Base-by-base conservation (phyloP, 2,113 vertebrate genomes). In the Calypte anna region DNA sequence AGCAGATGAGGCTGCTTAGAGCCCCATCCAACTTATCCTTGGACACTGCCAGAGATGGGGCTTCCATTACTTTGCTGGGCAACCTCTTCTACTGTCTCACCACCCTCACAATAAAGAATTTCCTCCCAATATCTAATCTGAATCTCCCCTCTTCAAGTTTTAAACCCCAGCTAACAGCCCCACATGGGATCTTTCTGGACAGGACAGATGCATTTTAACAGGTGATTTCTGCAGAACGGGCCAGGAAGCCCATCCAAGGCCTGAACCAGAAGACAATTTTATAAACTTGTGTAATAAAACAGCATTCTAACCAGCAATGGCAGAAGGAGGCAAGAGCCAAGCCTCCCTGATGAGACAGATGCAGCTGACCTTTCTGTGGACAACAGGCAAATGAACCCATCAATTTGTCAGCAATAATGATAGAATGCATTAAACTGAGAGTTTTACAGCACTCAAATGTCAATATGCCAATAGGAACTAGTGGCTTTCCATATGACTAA, bases 341-440 rank as follows among this genome's bases (percentile, higher is more conserved):
- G 66, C 1, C 30, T 17, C 40, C 57, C 51, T 0, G 0, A 61
- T 0, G 0, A 53, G 53, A 43, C 51, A 89, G 40, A 21, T 0
- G 1, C 0, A 0, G 33, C 30, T 50, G 36, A 63, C 43, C 61
- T 81, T 88, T 44, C 63, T 0, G 0, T 7, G 36, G 59, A 24
- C 58, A 57, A 9, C 3, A 6, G 59, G 50, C 6, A 4, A 57
- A 40, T 2, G 3, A 76, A 57, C 14, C 23, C 68, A 83, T 55
- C 38, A 19, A 7, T 53, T n/a, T 55, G 27, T 10, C 68, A 4
- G 3, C 2, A 1, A 46, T 6, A 86, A 74, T 9, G 27, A 15
- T 3, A 36, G 51, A 74, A 77, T 4, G 30, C 36, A 51, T 43
- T n/a, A 31, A 51, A 81, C 50, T 14, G 33, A 24, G 53, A 70